Evolutionary conservation across 2,797 vertebrate genomes (phyloP), one percentile per base, ranked within the genome.

Genomic region (Cossypha dichroa): DNA sequence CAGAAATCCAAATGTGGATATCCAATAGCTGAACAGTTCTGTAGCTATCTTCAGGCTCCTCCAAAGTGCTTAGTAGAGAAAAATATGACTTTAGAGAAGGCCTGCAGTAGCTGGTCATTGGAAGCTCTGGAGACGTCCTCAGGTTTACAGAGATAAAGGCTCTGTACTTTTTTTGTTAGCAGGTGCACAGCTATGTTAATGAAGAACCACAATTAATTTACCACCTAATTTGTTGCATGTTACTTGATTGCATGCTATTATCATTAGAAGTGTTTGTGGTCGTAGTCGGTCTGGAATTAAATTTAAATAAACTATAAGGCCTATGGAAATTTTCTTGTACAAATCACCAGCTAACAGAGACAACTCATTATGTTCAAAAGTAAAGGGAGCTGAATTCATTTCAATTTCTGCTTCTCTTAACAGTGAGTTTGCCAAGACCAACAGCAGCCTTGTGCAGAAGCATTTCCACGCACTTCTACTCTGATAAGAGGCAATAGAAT

Each of bases 131-230:
- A 64, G 33, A 54, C 31, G 66, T 25, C 28, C 12, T 87, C 49
- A 19, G 9, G 78, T 86, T 84, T 55, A 66, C 11, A 34, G 54
- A 72, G 20, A 51, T 48, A 87, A 75, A 90, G 26, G 8, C 25
- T 73, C 36, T 38, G 25, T n/a, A 67, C 23, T 10, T 67, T 63
- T 69, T 81, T 80, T 85, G 33, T 91, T 85, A 77, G 14, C 25
- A 60, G 36, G 48, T 79, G 63, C 48, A 45, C 8, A 72, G n/a
- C 11, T 60, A 23, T 73, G 34, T 72, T 70, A 77, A 80, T 46
- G n/a, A 85, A 93, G 68, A 93, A 74, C n/a, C 41, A 74, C 38
- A 77, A 73, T 77, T 91, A 64, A 93, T 85, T 85, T 85, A 31
- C 72, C 15, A 68, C 15, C 38, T 77, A 83, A 91, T 88, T 88